Evolutionary conservation across 2,797 vertebrate species (phyloP), one percentile per base, ranked within the genome.

Genomic region (Scleropages formosus): DNA sequence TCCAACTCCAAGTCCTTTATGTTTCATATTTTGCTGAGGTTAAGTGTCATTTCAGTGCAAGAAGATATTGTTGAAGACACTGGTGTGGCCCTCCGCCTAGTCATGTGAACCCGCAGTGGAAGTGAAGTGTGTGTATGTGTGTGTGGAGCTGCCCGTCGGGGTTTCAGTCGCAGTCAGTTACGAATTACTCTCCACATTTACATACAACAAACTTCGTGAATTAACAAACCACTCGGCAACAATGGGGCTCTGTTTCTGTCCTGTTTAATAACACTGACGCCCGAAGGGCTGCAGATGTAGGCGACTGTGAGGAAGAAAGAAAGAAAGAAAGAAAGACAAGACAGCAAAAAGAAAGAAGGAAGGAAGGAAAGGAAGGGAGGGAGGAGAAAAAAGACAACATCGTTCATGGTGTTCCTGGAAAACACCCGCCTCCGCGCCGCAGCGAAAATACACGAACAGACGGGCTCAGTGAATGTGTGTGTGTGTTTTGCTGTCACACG

Each of bases 241-340:
- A 2, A 6, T 39, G 6, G 31, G 31, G 6, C 2, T 39, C 31
- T 39, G 31, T 39, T 39, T 39, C 31, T 39, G 31, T 39, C 31
- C 6, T 58, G 51, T 71, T n/a, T 71, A 71, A 26, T 58, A 59
- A 59, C 71, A n/a, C 56, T 53, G 51, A n/a, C 56, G 58, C 53
- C 70, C 53, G 9, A 10, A 56, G 74, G 73, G 66, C 75, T 65
- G 79, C 81, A 73, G 6, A 15, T 72, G 79, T 69, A 78, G 79
- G 71, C 73, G 67, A n/a, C 24, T 82, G 68, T 78, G 75, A 69
- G 75, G 59, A 75, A 67, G 20, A 47, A 72, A 60, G 60, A 60
- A 56, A 60, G n/a, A 31, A 71, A 20, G 13, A 26, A 27, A 24
- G 27, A 39, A 59, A 72, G 59, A 22, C 20, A 51, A 74, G 74